Evolutionary conservation across 2,113 vertebrate genomes (phyloP), one percentile per base, ranked within the genome.

Genomic region (Mustelus asterias): DNA sequence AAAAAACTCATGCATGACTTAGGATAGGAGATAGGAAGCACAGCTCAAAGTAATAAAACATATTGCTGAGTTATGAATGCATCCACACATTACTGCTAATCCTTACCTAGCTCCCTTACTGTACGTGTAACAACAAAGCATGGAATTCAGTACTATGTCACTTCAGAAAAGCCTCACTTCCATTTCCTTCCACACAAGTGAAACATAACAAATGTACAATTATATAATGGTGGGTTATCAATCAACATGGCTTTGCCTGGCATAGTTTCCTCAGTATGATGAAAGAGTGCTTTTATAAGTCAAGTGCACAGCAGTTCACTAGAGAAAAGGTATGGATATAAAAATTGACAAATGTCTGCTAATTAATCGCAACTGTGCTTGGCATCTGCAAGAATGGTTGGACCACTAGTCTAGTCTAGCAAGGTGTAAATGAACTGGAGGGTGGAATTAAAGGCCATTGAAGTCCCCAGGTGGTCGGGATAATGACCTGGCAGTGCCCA

Each of bases 301-400:
- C 24, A 70, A 94, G 37, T 48, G 22, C 67, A 94, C 9, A 14
- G 93, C 65, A 94, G 37, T 48, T 70, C 24, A 26, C 18, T 70
- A 22, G 37, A 70, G 22, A 70, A 94, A 44, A 44, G 9, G 65
- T 16, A n/a, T 29, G 54, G 48, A 33, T 29, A 14, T 33, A 90
- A 63, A 60, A 92, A n/a, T 26, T 44, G 90, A 37, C 58, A 60
- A 18, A 69, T 48, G 44, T 26, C 37, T 94, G 65, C 65, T 48
- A 94, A 69, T 70, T 70, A 24, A 94, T 69, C 44, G 29, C 88
- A 90, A 90, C 60, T 90, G 54, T 90, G 48, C 88, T 16, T 83
- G 13, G 88, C 7, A 54, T 54, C 44, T 54, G 85, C 0, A 26
- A 54, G 48, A 48, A 29, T 29, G 9, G 58, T 60, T 29, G 13